Evolutionary conservation across 2,888 invertebrate genomes (phyloP).

Genomic region (Meta bourneti): DNA sequence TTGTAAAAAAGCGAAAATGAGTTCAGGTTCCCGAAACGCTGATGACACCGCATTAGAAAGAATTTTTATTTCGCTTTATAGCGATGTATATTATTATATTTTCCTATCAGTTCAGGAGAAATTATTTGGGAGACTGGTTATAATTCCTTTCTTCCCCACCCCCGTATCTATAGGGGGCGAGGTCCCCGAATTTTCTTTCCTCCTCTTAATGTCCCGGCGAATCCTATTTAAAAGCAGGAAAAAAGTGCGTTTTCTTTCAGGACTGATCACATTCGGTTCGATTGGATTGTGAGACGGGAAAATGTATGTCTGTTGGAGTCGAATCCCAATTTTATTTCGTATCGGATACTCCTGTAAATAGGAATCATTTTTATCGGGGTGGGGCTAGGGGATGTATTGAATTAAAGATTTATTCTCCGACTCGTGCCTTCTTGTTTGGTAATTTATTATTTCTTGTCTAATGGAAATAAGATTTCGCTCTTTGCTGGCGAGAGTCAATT

Average conservation of each 20-base stretch:
- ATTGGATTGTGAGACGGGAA: background rate
- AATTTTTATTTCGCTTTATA: constrained; percentile 67
- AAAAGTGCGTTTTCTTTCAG: background rate
- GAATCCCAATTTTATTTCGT: background rate
- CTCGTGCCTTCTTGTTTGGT: background rate
- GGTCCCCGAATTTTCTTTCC: background rate
- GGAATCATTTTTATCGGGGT: background rate
- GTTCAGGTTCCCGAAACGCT: constrained; percentile 66
- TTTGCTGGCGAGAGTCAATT: background rate
- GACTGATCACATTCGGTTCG: background rate
- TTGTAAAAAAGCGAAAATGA: constrained; percentile 63
- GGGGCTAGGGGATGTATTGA: background rate
- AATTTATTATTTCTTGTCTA: background rate
- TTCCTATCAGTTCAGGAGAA: constrained; percentile 52
- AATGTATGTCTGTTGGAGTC: background rate
- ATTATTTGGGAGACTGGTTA: constrained; percentile 53
- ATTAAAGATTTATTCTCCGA: background rate
- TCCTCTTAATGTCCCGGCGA: background rate
- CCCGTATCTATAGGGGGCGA: background rate
- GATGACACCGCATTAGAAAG: constrained; percentile 73
- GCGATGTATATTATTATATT: constrained; percentile 73
- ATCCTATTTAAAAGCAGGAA: background rate
- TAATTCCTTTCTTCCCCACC: constrained; percentile 37
- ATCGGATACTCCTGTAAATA: background rate
- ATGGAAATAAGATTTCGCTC: background rate